phyloP scores from a whole-genome alignment of 1,140 invertebrate genomes.

The Prorops nasuta region DNA sequence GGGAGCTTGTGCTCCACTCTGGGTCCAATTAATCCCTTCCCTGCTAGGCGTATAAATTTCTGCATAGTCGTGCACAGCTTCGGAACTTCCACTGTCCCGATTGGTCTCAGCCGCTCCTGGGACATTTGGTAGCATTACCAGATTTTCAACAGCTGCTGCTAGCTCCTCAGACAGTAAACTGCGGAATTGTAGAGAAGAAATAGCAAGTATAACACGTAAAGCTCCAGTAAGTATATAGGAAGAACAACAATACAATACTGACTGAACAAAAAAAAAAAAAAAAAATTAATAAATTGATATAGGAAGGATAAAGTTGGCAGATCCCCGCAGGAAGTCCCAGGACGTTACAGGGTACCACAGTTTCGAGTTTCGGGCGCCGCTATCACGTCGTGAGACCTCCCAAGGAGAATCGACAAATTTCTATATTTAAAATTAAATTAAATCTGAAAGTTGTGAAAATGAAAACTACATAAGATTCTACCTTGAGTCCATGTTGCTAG shows the following conservation, averaged over 20 bases:
- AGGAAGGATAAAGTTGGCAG: conserved; percentile 15
- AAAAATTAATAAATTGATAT: background rate
- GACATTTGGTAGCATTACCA: conserved; percentile 49
- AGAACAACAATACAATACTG: too few species aligned
- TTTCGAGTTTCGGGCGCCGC: conserved; percentile 42
- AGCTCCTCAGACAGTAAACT: conserved; percentile 51
- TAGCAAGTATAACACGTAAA: conserved; percentile 25
- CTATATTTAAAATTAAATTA: background rate
- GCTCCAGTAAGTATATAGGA: too few species aligned
- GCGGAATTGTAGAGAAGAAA: conserved; percentile 17
- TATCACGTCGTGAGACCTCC: conserved; percentile 52
- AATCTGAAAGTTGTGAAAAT: background rate
- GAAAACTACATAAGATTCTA: conserved; percentile 18
- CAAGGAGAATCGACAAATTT: conserved; percentile 38
- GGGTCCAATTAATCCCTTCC: conserved; percentile 58
- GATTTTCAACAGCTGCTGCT: conserved; percentile 50
- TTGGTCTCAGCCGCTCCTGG: conserved; percentile 40
- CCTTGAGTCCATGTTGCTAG: conserved; percentile 50
- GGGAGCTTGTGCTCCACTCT: conserved; percentile 41
- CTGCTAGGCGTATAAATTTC: conserved; percentile 92
- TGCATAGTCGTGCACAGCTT: conserved; percentile 85
- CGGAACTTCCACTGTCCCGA: conserved; percentile 52
- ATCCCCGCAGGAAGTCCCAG: conserved; percentile 51
- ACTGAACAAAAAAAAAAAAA: conserved; percentile 16
- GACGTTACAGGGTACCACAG: conserved; percentile 51